Evolutionary conservation across 2,888 invertebrate species (phyloP), one percentile per base, ranked within the genome.

Genomic region (Catocala sponsa): DNA sequence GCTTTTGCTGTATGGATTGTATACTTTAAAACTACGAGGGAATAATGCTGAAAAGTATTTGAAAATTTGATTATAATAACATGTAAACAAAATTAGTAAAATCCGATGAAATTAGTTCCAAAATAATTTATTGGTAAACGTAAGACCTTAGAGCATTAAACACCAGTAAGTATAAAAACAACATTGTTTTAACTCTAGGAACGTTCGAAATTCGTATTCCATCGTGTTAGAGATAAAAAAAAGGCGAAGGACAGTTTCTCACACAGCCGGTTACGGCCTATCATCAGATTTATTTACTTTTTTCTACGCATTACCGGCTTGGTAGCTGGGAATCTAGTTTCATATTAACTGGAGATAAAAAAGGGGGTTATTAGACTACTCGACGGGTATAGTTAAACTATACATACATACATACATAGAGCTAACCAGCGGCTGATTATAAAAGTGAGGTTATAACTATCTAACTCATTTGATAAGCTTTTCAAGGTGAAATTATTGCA

Each of bases 261-360:
- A 46, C 41, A 41, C 35, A 38, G 55, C 61, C 42, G 47, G 61
- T 42, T 41, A 32, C 43, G 53, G 48, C 53, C 61, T 56, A 61
- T 52, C 51, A 56, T 46, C 62, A 57, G 62, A 62, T 62, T 62
- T 62, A 52, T 62, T 56, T 47, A 62, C 52, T 62, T 61, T 60
- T 60, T 62, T 62, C 52, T 43, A 25, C 48, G 35, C 62, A 56
- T 62, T 62, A 57, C 62, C 1, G 47, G 33, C 46, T 49, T 5
- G 38, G 43, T 38, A 12, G 42, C 5, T 10, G 25, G 25, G 48
- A 53, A 49, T 53, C 60, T 55, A 55, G 55, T 55, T 48, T 38
- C 41, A 38, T 59, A 59, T 44, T 54, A 44, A 54, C 48, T 6
- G 13, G 10, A 11, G 32, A 44, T 46, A 60, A 60, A 60, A 60